Evolutionary conservation across 2,797 vertebrate species (phyloP), one percentile per base, ranked within the genome.

Genomic region (Catharus ustulatus): DNA sequence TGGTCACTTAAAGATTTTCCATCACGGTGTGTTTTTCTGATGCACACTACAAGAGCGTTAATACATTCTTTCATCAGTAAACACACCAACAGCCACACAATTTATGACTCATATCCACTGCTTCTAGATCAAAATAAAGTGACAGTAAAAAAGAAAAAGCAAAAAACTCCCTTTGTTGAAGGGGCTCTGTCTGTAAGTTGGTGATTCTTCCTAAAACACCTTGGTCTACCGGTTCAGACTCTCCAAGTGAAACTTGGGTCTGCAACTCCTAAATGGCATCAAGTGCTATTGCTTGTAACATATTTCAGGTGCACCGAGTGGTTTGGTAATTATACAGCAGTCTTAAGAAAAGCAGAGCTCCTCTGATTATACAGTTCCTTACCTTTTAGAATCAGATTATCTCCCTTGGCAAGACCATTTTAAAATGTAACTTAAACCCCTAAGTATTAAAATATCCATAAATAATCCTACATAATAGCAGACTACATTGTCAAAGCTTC

Each of bases 1-100:
- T 52, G 64, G 49, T 68, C 34, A 75, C 76, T 94, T 59, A 78
- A 54, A 94, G 68, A 84, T 73, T 88, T 89, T 87, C 85, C 67
- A 52, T 69, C 64, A 38, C 0, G 0, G 21, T 66, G n/a, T 73
- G 36, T 1, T 14, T 88, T 87, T 81, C 73, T 46, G 45, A 87
- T 49, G 36, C 26, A 63, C 27, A 9, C 8, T 63, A 5, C 87
- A 84, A 82, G 40, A 81, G 7, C 38, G 51, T 18, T 42, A 68
- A 67, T 29, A 74, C 67, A 55, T 27, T 89, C 27, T 89, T 92
- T 85, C 68, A 49, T 36, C 26, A 78, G 54, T 72, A 76, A 78
- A 52, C 29, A 48, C 9, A 76, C 5, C 29, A 62, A 81, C 38
- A 81, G 51, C 20, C 24, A 27, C 9, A 24, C 2, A 3, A 87